A percentile compares a stretch with the other conserved stretches of the same genome.
Evolutionary conservation across 2,113 vertebrate genomes (phyloP).

Genomic region (Myiopsitta monachus): DNA sequence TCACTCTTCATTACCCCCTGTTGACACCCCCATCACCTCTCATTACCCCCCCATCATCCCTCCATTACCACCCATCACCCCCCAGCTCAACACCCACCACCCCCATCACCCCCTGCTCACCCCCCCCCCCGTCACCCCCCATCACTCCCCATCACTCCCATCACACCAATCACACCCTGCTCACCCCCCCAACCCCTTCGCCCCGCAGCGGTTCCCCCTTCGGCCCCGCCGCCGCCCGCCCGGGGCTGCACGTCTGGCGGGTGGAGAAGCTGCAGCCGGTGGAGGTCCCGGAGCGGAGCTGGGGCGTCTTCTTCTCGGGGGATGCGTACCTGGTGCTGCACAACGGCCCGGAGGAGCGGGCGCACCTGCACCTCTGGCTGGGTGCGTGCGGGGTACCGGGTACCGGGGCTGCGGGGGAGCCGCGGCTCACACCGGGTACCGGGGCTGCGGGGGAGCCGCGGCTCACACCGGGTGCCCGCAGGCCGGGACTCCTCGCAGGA

Average conservation of each 20-base stretch:
- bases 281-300: slow-evolving; percentile 56
- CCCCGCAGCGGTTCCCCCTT: slow-evolving; percentile 27
- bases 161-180: rapidly evolving
- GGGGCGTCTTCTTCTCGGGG: slow-evolving; percentile 85
- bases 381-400: slow-evolving; percentile 66
- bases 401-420: too few species aligned
- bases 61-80: too few species aligned
- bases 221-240: neutral
- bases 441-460: neutral
- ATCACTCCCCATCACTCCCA: too few species aligned
- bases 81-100: too few species aligned
- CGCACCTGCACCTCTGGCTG: slow-evolving; percentile 90
- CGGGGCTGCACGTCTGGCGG: slow-evolving; percentile 79
- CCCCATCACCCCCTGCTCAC: too few species aligned
- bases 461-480: neutral
- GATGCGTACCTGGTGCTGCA: slow-evolving; percentile 88
- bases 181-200: rapidly evolving
- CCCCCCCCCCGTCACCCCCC: too few species aligned
- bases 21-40: too few species aligned
- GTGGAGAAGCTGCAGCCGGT: slow-evolving; percentile 89
- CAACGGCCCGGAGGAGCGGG: slow-evolving; percentile 71
- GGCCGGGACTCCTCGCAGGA: slow-evolving; percentile 85
- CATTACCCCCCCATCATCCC: too few species aligned
- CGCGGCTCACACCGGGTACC: too few species aligned
- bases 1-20: too few species aligned